Evolutionary conservation across 2,797 vertebrate species (phyloP).

Genomic region (Hoplostethus atlanticus): DNA sequence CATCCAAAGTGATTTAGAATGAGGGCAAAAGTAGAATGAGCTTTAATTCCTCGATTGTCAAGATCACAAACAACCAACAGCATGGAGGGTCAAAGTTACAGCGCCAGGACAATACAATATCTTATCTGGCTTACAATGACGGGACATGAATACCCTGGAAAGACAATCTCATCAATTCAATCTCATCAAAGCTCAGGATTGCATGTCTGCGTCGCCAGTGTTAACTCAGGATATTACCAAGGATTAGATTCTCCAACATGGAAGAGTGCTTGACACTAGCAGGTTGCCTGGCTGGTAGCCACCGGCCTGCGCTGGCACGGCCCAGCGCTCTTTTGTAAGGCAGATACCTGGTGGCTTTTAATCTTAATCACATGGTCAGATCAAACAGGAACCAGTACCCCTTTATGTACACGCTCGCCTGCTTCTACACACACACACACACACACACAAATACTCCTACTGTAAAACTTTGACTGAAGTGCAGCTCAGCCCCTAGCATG

Average conservation of each 20-base stretch:
- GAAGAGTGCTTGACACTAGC: slow-evolving; percentile 2
- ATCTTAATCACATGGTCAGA: slow-evolving; percentile 21
- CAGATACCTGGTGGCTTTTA: slow-evolving; percentile 12
- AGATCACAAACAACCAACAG: not conserved
- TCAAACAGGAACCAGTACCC: slow-evolving; percentile 16
- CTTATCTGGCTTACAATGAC: not conserved
- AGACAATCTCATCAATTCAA: slow-evolving; percentile 14
- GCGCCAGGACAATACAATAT: too few relatives aligned
- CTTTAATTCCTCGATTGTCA: not conserved
- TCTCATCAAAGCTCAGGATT: slow-evolving; percentile 10
- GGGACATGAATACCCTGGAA: not conserved
- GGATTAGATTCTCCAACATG: slow-evolving; percentile 17
- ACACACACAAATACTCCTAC: slow-evolving; percentile 1
- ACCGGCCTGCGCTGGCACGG: not conserved
- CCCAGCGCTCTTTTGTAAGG: slow-evolving; percentile 16
- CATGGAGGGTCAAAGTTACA: too few relatives aligned
- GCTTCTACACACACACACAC: not conserved
- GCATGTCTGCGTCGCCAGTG: not conserved
- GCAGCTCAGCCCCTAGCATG: too few relatives aligned
- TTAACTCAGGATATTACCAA: slow-evolving; percentile 14
- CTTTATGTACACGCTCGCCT: slow-evolving; percentile 7
- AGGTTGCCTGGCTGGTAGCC: not conserved
- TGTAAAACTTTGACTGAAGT: not conserved
- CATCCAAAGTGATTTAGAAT: not conserved
- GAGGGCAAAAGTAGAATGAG: not conserved